Evolutionary conservation across 2,888 invertebrate genomes (phyloP).

Genomic region (Drosophila crucigera): DNA sequence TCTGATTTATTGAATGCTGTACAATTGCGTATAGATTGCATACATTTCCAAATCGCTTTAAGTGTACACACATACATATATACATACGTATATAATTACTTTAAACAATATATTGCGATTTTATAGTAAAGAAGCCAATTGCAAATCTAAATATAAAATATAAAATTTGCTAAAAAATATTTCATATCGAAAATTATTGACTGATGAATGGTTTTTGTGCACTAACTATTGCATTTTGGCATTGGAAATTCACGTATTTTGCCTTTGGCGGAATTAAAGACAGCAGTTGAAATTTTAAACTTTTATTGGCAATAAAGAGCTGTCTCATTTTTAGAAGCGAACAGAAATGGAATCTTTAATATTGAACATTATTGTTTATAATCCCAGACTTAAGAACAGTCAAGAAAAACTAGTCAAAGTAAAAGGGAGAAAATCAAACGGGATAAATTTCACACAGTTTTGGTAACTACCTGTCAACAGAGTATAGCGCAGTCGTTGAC

Average conservation of each 20-base stretch:
- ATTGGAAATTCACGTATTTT: not conserved
- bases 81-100: not conserved
- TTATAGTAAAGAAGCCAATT: not conserved
- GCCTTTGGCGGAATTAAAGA: not conserved
- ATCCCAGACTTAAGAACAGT: not conserved
- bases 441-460: not conserved
- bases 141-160: not conserved
- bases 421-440: not conserved
- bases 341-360: not conserved
- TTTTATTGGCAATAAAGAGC: not conserved
- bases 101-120: not conserved
- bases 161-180: not conserved
- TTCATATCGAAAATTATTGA: not conserved
- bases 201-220: not conserved
- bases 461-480: not conserved
- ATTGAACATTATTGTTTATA: not conserved
- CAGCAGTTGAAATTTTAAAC: not conserved
- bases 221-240: not conserved
- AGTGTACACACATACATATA: not conserved
- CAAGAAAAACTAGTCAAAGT: not conserved
- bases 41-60: not conserved
- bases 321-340: not conserved
- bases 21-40: not conserved
- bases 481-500: not conserved
- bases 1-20: constrained; percentile 3